Base-by-base conservation (phyloP, 2,797 vertebrate genomes). In the Poecilia gillii region DNA sequence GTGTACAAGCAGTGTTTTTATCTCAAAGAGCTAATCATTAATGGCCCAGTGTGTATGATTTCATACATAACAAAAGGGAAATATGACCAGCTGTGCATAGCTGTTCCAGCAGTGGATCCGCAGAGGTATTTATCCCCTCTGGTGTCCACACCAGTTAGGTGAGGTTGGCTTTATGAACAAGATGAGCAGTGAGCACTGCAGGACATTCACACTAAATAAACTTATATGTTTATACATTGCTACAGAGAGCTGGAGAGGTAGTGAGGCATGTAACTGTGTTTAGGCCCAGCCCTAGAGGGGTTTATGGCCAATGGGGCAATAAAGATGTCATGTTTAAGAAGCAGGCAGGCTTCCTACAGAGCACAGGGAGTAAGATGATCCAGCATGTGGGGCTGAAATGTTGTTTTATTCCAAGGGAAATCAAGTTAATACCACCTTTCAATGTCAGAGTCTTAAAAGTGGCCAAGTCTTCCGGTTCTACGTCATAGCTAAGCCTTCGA, bases 161-260 rank as follows among this genome's bases (percentile, higher is more conserved):
- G 72, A 51, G 71, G 55, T 79, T 23, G 66, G 70, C 81, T 25
- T 1, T 25, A 70, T 4, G 20, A 45, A 77, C 12, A 12, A 33
- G 78, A 84, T 59, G 70, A 86, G 83, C 86, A 87, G 76, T 9
- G 49, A 90, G 82, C 89, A 3, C 91, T 64, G 33, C 78, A 33
- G 94, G 95, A 93, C 90, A 70, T 94, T 95, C 89, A 94, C 94
- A 94, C 93, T 93, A 95, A 94, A 95, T 95, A 95, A 96, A 95
- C 89, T 84, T 95, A 93, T 95, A 94, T 94, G 90, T 90, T 95
- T 93, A 92, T 91, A 93, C 89, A 90, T 86, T 72, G 78, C 77
- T 16, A 75, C 87, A 85, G 86, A 79, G 82, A 91, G 83, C 81
- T 88, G 84, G 90, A 89, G 86, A 92, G 86, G 90, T 93, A 94